Evolutionary conservation across 1,140 invertebrate genomes (phyloP).

Genomic region (Leptoteleia sp.): DNA sequence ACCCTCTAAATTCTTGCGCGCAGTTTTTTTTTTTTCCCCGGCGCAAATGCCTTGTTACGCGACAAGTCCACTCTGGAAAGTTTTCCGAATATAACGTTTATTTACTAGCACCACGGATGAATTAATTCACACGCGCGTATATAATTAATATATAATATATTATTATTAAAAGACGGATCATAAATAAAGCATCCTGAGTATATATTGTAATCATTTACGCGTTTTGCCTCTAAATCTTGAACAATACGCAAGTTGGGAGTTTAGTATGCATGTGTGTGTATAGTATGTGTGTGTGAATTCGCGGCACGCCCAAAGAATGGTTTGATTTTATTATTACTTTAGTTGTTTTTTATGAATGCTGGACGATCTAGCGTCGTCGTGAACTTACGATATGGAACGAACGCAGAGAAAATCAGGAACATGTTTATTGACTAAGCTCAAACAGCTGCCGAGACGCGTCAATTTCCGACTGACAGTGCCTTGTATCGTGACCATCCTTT

Average conservation of each 20-base stretch:
- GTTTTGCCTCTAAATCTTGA: slow-evolving; percentile 73
- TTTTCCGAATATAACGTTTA: slow-evolving; percentile 71
- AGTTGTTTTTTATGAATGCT: slow-evolving; percentile 18
- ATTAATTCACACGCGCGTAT: slow-evolving; percentile 76
- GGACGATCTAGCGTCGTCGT: slow-evolving; percentile 23
- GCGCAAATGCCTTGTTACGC: slow-evolving; percentile 24
- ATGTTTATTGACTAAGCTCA: slow-evolving; percentile 70
- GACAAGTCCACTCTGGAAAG: slow-evolving; percentile 73
- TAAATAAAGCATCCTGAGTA: slow-evolving; percentile 81
- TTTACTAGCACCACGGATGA: slow-evolving; percentile 77
- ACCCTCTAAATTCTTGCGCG: slow-evolving; percentile 53
- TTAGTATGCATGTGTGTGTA: slow-evolving; percentile 33
- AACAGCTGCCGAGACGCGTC: slow-evolving; percentile 60
- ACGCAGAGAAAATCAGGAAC: slow-evolving; percentile 73
- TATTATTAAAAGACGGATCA: slow-evolving; percentile 74
- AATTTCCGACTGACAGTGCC: slow-evolving; percentile 62
- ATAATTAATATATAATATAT: slow-evolving; percentile 60
- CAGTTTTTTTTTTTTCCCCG: slow-evolving; percentile 14
- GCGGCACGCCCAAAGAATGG: slow-evolving; percentile 37
- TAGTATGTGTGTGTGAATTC: slow-evolving; percentile 39
- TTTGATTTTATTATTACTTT: slow-evolving; percentile 69
- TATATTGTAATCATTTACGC: slow-evolving; percentile 80
- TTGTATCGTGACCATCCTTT: slow-evolving; percentile 55
- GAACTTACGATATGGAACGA: slow-evolving; percentile 70
- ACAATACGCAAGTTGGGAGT: slow-evolving; percentile 73